Evolutionary conservation across 2,113 vertebrate genomes (phyloP), one percentile per base, ranked within the genome.

Genomic region (Astatoreochromis straeleni): DNA sequence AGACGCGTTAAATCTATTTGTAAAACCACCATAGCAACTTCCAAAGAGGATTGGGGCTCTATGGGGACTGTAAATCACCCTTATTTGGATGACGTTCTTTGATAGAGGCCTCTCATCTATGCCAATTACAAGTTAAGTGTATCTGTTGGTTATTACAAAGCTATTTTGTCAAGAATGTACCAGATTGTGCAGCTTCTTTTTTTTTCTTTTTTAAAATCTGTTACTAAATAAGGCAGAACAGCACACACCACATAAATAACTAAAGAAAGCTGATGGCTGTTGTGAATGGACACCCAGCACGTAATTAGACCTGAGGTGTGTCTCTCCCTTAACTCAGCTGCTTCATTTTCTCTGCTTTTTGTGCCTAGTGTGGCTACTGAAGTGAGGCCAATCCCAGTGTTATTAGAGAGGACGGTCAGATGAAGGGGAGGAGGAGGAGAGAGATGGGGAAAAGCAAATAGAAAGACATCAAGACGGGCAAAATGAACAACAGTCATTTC

Each of bases 331-430:
- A 13, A 24, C 54, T n/a, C 16, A 12, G 35, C 35, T 54, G 80
- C 54, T 83, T 29, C 58, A 3, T 55, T 85, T 78, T 65, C 54
- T 38, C 63, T 84, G 55, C 84, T 88, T 55, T 13, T 60, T 38
- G 9, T 55, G 86, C 81, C 85, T 85, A 85, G 82, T 87, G 89
- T 81, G 88, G 84, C 79, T 54, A 68, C 73, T 68, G 89, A 91
- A 82, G 70, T 87, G 63, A 83, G 31, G 80, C 47, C 57, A 85
- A 91, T 65, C 84, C 83, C 35, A 40, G 84, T 70, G 88, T 88
- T 90, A 93, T 93, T 94, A 88, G 73, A 90, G 88, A 88, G 73
- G 89, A 89, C 5, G 13, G 82, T 82, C 70, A 14, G 87, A 83
- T 60, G 85, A 89, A 85, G 75, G 16, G 57, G 57, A 19, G 70